phyloP scores from a whole-genome alignment of 2,113 vertebrate genomes.

The Callithrix jacchus region DNA sequence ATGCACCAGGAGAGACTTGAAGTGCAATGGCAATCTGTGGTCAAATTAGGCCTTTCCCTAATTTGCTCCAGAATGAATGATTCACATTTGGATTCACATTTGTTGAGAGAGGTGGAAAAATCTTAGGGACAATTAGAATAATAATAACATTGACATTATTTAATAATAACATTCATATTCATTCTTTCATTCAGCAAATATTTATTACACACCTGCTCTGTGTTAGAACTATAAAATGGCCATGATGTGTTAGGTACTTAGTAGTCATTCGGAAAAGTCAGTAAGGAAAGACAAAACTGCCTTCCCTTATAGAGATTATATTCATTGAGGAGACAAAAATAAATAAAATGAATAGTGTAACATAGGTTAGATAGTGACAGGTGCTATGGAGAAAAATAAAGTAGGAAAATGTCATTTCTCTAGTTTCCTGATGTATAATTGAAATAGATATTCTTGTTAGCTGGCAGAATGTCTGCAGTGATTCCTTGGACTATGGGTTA shows the following conservation, averaged over 20 bases:
- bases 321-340: background rate
- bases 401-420: background rate
- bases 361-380: background rate
- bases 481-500: background rate
- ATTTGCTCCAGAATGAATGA: background rate
- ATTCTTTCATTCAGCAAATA: background rate
- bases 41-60: background rate
- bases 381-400: background rate
- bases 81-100: constrained; percentile 4
- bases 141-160: background rate
- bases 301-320: background rate
- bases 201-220: background rate
- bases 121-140: background rate
- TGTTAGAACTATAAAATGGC: background rate
- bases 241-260: background rate
- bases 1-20: background rate
- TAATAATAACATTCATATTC: background rate
- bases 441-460: background rate
- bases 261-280: background rate
- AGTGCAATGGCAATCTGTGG: background rate
- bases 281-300: background rate
- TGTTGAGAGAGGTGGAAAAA: background rate
- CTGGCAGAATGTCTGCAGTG: background rate
- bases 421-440: background rate
- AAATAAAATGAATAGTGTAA: background rate